phyloP scores from a whole-genome alignment of 2,888 invertebrate genomes.

The Tenthredo distinguenda region DNA sequence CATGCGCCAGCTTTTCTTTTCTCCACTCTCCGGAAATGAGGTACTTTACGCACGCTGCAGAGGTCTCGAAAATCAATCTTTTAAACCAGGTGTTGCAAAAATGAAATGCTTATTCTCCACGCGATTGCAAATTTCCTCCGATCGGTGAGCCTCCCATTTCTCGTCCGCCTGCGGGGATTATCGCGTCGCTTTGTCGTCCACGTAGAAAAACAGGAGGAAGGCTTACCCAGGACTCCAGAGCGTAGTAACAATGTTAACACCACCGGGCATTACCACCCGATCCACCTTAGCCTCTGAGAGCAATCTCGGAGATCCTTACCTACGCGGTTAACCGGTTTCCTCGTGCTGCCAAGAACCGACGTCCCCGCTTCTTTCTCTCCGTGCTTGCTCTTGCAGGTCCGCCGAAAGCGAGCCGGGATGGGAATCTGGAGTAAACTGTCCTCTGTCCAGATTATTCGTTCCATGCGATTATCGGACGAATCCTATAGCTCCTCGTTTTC shows the following conservation, averaged over 20 bases:
- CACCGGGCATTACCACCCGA: slow-evolving; percentile 38
- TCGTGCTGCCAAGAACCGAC: slow-evolving; percentile 10
- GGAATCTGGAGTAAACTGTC: slow-evolving; percentile 26
- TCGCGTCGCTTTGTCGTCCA: not conserved
- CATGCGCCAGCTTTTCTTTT: too few species aligned
- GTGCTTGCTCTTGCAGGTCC: not conserved
- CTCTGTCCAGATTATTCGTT: not conserved
- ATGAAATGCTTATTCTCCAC: not conserved
- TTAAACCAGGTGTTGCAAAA: too few species aligned
- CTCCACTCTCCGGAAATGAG: too few species aligned
- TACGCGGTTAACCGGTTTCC: slow-evolving; percentile 39
- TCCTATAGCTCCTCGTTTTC: not conserved
- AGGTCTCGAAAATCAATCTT: too few species aligned
- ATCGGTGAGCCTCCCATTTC: not conserved
- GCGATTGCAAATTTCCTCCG: not conserved
- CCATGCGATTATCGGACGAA: too few species aligned
- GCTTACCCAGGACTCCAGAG: not conserved
- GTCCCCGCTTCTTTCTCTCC: not conserved
- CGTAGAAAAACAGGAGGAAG: not conserved
- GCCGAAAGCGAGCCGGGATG: not conserved
- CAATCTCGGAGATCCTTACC: slow-evolving; percentile 43
- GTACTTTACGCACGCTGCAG: too few species aligned
- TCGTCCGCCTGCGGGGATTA: not conserved
- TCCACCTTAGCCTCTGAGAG: slow-evolving; percentile 16
- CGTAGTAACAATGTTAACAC: slow-evolving; percentile 51